Evolutionary conservation across 2,888 invertebrate species (phyloP), one percentile per base, ranked within the genome.

Genomic region (Drosophila prostipennis): DNA sequence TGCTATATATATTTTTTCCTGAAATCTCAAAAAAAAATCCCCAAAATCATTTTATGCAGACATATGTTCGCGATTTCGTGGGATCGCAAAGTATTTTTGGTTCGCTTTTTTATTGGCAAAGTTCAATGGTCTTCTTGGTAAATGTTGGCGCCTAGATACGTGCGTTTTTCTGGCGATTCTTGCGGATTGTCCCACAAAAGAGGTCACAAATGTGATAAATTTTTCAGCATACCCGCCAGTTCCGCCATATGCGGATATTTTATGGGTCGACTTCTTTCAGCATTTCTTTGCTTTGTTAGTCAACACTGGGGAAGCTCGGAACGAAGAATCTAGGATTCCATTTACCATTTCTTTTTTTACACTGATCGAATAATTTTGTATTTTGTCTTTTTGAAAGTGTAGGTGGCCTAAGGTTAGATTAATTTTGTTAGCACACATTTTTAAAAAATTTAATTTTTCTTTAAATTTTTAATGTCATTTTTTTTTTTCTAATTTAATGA

Each of bases 181-280:
- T 26, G 23, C 19, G 32, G 64, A 34, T 45, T 61, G 53, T 39
- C 45, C 61, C 46, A 53, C 64, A 65, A 57, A 57, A 63, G 63
- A 40, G 65, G 53, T 65, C 65, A 65, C 46, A 65, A 63, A 36
- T 63, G 65, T 34, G 53, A 65, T 65, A 65, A 65, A 65, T 65
- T 46, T 63, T 61, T 65, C 53, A 61, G 10, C 46, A 39, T 39
- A 46, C 54, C 37, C 16, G 42, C 7, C 52, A 61, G 14, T 61
- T 64, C 64, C 63, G 65, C 45, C 34, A 65, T 40, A 34, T 46
- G 65, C 46, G 54, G 4, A 65, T 40, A 46, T 54, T 54, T 54
- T 53, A 36, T 65, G 63, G 45, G 3, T 52, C 7, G 23, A 39
- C 32, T 46, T 63, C 63, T 46, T 51, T 16, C 45, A 53, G 34